phyloP scores from a whole-genome alignment of 2,888 invertebrate genomes.

The Philonicus albiceps region DNA sequence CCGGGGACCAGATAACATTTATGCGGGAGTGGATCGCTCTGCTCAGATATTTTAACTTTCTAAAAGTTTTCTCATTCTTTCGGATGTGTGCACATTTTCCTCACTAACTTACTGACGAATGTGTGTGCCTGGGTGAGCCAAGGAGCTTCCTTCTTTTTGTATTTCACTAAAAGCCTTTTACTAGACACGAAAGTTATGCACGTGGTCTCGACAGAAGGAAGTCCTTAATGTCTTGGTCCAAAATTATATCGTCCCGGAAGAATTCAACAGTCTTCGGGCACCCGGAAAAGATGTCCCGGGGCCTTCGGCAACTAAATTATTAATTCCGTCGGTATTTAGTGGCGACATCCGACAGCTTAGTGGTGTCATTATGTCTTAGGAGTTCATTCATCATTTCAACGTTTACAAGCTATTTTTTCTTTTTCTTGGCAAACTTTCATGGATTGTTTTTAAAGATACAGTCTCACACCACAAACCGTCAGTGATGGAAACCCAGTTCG shows the following conservation, averaged over 20 bases:
- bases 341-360: slow-evolving; percentile 40
- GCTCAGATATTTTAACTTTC: slow-evolving; percentile 43
- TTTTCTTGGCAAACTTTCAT: neutral
- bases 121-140: neutral
- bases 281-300: neutral
- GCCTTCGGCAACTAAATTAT: slow-evolving; percentile 37
- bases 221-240: slow-evolving; percentile 2
- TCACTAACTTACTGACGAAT: slow-evolving; percentile 34
- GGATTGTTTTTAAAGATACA: neutral
- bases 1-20: slow-evolving; percentile 24
- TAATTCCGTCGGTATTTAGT: slow-evolving; percentile 41
- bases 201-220: slow-evolving; percentile 4
- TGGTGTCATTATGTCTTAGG: slow-evolving; percentile 40
- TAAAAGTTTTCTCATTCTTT: slow-evolving; percentile 43
- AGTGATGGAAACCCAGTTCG: neutral
- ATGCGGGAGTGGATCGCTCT: slow-evolving; percentile 30
- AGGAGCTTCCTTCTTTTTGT: slow-evolving; percentile 17
- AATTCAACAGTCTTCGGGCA: neutral
- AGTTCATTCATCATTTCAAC: slow-evolving; percentile 41
- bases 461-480: neutral
- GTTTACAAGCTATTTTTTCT: neutral
- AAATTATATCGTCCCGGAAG: slow-evolving; percentile 18
- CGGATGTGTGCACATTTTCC: slow-evolving; percentile 35
- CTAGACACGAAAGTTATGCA: neutral
- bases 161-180: slow-evolving; percentile 44